Percentiles rank a stretch among this genome's conserved stretches.
Evolutionary conservation across 1,140 invertebrate genomes (phyloP).

Genomic region (Scaptomyza hsui): DNA sequence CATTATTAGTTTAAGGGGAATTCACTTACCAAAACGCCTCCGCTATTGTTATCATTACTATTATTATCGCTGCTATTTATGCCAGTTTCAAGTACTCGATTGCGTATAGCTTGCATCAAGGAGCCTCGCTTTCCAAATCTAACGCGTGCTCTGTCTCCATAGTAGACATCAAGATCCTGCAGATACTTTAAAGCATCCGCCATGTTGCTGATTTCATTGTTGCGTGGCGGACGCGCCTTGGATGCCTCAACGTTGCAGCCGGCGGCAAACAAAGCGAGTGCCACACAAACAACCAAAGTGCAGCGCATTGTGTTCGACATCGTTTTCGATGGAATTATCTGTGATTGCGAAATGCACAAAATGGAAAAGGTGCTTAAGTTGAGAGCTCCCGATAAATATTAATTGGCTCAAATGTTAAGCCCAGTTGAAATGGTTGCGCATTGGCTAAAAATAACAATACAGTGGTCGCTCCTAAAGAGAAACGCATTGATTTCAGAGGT

Average conservation of each 20-base stretch:
- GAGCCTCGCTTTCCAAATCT: conserved; percentile 64
- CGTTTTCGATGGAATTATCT: conserved; percentile 23
- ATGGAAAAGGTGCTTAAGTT: neutral
- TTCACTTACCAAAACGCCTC: conserved; percentile 61
- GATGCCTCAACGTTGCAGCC: conserved; percentile 61
- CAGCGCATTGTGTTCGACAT: conserved; percentile 70
- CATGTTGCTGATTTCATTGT: conserved; percentile 79
- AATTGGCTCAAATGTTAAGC: neutral
- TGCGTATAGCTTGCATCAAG: conserved; percentile 57
- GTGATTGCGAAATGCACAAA: neutral
- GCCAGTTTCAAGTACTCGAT: conserved; percentile 51
- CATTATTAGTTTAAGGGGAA: too few species aligned
- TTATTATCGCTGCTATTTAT: conserved; percentile 34
- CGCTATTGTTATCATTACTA: conserved; percentile 24
- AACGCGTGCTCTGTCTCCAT: conserved; percentile 75
- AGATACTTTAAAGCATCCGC: conserved; percentile 81
- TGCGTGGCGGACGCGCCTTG: conserved; percentile 71
- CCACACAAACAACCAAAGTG: conserved; percentile 60
- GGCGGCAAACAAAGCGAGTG: conserved; percentile 54
- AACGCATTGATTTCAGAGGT: neutral
- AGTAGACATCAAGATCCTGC: conserved; percentile 80
- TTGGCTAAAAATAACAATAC: neutral
- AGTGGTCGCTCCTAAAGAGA: neutral
- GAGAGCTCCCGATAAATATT: neutral
- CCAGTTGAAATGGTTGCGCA: neutral